Percentiles rank a stretch among this genome's conserved stretches.
phyloP scores from a whole-genome alignment of 2,113 vertebrate species.

The Sylvilagus bachmani region DNA sequence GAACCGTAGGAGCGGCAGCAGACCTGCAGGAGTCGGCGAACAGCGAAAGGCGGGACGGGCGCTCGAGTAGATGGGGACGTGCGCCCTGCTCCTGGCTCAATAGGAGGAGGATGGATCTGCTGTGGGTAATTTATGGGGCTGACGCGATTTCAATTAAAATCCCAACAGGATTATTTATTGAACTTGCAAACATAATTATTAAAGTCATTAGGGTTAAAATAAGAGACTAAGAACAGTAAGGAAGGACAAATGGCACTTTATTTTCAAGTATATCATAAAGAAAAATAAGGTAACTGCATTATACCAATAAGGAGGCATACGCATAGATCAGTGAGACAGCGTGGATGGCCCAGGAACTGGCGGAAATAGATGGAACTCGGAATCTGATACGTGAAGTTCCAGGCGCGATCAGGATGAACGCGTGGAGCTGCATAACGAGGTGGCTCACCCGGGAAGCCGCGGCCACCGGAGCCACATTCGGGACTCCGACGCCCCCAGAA shows the following conservation, averaged over 20 bases:
- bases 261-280: conserved; percentile 50
- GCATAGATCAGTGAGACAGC: neutral
- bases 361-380: neutral
- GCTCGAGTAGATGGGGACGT: neutral
- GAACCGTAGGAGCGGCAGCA: neutral
- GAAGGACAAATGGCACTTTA: conserved; percentile 17
- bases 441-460: neutral
- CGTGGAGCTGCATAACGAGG: no score
- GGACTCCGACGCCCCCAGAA: neutral
- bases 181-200: conserved; percentile 60
- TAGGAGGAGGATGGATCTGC: neutral
- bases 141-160: conserved; percentile 68
- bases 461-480: neutral
- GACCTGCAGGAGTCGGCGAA: neutral
- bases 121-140: conserved; percentile 50
- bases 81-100: neutral
- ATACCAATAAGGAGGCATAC: neutral
- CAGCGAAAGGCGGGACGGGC: neutral
- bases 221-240: neutral
- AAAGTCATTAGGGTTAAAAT: conserved; percentile 63
- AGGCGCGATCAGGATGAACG: neutral
- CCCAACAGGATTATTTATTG: conserved; percentile 73
- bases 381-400: neutral
- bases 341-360: neutral
- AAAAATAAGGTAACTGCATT: conserved; percentile 44